Conservation (phyloP, 2,797 vertebrate species). For the Bradypodion ventrale region DNA sequence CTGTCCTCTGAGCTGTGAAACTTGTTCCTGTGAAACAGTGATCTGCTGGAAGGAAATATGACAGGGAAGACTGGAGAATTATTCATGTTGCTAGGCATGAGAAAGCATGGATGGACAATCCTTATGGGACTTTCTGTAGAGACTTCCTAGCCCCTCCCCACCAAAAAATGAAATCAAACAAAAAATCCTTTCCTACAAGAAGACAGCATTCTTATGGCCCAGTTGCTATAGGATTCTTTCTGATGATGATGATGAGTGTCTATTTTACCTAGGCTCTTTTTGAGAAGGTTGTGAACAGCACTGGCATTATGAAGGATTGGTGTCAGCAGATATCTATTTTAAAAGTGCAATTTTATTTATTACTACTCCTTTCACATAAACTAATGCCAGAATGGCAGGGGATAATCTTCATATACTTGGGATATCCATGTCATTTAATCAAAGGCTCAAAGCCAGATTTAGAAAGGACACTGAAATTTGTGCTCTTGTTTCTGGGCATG, state of each 20-base stretch:
- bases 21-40: conserved; percentile 36
- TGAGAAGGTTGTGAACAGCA: background rate
- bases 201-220: background rate
- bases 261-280: background rate
- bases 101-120: conserved; percentile 35
- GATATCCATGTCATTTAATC: background rate
- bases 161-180: background rate
- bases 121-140: background rate
- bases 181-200: background rate
- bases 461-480: too few species aligned
- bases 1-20: conserved; percentile 61
- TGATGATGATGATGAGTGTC: background rate
- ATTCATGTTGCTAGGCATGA: conserved; percentile 49
- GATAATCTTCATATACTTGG: background rate
- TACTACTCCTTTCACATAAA: background rate
- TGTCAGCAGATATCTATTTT: background rate
- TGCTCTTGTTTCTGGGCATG: too few species aligned
- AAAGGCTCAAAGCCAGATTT: too few species aligned
- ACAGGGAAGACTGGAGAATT: background rate
- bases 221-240: background rate
- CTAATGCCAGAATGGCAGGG: background rate
- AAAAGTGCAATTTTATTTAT: background rate
- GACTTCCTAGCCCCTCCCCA: conserved; percentile 8
- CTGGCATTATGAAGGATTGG: background rate
- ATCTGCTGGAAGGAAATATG: background rate